Base-by-base conservation (phyloP, 1,140 invertebrate species). In the Danaus melanippus region DNA sequence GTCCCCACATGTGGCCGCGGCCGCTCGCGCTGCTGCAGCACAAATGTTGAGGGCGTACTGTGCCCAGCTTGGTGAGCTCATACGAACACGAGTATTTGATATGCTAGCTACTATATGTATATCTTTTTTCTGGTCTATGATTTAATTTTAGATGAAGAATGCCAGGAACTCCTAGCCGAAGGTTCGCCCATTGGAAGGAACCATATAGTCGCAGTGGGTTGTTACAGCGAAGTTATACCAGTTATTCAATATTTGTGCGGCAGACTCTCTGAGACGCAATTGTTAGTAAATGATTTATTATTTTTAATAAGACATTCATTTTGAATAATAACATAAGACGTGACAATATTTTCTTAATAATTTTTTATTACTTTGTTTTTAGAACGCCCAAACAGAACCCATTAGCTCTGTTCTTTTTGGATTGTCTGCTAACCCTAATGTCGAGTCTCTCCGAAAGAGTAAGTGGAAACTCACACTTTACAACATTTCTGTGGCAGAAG, bases 161-260 rank as follows among this genome's bases (percentile, higher is more conserved):
- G 90, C 53, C 91, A 92, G 80, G 92, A 93, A 69, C 89, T 93
- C 53, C 84, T 93, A 42, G 91, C 91, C 56, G 91, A 91, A 69
- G 89, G 89, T 10, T 87, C 84, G 43, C 84, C 86, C 9, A 60
- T 87, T 9, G 90, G 89, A 42, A 89, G 91, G 60, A 90, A 91
- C 60, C 89, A 90, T 69, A 88, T 89, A 4, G 90, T 92, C 46
- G 93, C 93, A 2, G 93, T 94, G 0, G 92, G 93, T n/a, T 95
- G 94, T 64, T 95, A 95, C 80, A 95, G 95, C 74, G 95, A 97
- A 88, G 92, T 95, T 0, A 92, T 97, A 58, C 94, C 94, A 0
- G 94, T 97, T 50, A 92, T 97, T 76, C 94, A 96, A 63, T 97
- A 95, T 72, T 91, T 97, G 46, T 95, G 94, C 79, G 93, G 95